A percentile compares a stretch with the other conserved stretches of the same genome.
phyloP scores from a whole-genome alignment of 2,888 invertebrate species.

The Cylloceria caligata region DNA sequence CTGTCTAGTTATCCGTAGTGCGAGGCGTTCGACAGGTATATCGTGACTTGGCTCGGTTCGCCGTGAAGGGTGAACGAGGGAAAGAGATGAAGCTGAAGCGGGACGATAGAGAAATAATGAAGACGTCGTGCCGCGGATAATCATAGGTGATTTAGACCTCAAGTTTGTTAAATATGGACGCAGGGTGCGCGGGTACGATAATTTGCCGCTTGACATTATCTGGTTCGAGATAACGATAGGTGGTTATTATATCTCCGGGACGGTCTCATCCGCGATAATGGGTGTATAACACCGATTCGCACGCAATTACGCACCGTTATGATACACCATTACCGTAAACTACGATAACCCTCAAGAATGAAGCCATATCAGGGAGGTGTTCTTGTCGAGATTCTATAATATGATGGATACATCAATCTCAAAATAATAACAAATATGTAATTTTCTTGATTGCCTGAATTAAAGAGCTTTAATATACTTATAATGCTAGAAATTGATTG shows the following conservation, averaged over 20 bases:
- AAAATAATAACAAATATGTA: constrained; percentile 3
- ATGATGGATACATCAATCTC: background rate
- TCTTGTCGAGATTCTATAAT: background rate
- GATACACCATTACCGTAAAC: constrained; percentile 13
- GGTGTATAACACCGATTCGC: constrained; percentile 31
- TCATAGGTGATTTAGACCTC: constrained; percentile 68
- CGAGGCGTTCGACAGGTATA: constrained; percentile 65
- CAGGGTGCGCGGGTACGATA: constrained; percentile 28
- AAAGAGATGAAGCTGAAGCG: constrained; percentile 29
- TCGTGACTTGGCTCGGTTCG: constrained; percentile 56
- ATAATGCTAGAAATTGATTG: background rate
- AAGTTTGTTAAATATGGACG: constrained; percentile 67
- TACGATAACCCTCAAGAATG: constrained; percentile 4
- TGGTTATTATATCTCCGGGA: constrained; percentile 15
- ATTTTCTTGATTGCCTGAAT: background rate
- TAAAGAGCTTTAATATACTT: background rate
- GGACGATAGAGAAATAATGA: constrained; percentile 63
- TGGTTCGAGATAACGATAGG: constrained; percentile 46
- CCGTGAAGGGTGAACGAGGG: constrained; percentile 27
- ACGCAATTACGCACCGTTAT: constrained; percentile 44
- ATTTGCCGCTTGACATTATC: constrained; percentile 57
- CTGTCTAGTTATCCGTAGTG: constrained; percentile 58
- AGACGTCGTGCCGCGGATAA: constrained; percentile 69
- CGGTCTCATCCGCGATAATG: constrained; percentile 32
- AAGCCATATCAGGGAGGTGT: background rate